Percentiles rank a stretch among this genome's conserved stretches.
Evolutionary conservation across 2,888 invertebrate genomes (phyloP).

Genomic region (Drosophila mulleri): DNA sequence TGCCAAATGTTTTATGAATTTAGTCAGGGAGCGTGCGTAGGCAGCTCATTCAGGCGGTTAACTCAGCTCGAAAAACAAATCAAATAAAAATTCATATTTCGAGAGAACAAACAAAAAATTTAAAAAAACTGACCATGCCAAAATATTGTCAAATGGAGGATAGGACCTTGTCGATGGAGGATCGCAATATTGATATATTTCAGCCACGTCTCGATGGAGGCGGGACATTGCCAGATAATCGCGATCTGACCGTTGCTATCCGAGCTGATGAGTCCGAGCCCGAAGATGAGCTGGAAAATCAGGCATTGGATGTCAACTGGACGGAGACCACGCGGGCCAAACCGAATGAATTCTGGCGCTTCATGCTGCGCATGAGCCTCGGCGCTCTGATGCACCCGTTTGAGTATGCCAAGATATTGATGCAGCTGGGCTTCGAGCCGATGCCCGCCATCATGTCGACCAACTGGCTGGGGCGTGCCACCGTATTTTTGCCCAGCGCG

Average conservation of each 20-base stretch:
- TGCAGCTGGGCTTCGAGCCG: slow-evolving; percentile 66
- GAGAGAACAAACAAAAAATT: not conserved
- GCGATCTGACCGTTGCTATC: too few species aligned
- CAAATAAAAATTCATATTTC: not conserved
- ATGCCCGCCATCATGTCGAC: slow-evolving; percentile 25
- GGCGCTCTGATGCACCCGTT: slow-evolving; percentile 49
- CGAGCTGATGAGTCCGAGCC: not conserved
- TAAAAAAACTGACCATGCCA: not conserved
- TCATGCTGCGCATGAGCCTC: slow-evolving; percentile 38
- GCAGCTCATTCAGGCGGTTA: not conserved
- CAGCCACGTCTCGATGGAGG: slow-evolving; percentile 2
- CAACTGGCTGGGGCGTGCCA: slow-evolving; percentile 23
- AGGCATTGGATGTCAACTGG: not conserved
- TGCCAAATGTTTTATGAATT: not conserved
- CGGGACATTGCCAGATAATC: too few species aligned
- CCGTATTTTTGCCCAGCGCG: slow-evolving; percentile 41
- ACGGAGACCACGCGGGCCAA: not conserved
- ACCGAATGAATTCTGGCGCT: slow-evolving; percentile 46
- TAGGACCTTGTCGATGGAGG: not conserved
- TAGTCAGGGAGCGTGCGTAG: not conserved
- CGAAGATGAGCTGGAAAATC: not conserved
- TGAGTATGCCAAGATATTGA: slow-evolving; percentile 53
- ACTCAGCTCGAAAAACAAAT: not conserved
- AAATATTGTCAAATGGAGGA: not conserved
- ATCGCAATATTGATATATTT: not conserved